A percentile compares a stretch with the other conserved stretches of the same genome.
Evolutionary conservation across 2,888 invertebrate species (phyloP).

Genomic region (Agonopterix arenella): DNA sequence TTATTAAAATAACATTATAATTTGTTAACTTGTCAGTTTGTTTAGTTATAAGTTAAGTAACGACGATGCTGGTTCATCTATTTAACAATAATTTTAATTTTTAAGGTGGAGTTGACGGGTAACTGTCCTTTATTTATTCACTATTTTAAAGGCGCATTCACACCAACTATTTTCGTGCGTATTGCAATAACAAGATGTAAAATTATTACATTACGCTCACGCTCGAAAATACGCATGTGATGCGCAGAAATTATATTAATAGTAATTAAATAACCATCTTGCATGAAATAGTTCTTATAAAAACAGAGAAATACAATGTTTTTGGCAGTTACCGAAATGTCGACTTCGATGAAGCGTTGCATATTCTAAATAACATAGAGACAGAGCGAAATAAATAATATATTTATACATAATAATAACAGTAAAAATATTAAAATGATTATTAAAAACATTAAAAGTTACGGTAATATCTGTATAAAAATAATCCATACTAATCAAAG

Average conservation of each 20-base stretch:
- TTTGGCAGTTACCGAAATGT: constrained; percentile 12
- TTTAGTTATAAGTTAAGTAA: not conserved
- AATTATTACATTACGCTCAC: no score
- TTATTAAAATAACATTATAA: no score
- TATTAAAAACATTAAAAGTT: not conserved
- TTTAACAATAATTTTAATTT: constrained; percentile 2
- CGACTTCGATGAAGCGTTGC: constrained; percentile 19
- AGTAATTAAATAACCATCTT: not conserved
- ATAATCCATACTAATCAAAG: not conserved
- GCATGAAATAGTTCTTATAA: no score
- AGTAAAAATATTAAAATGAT: not conserved
- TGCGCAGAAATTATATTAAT: not conserved
- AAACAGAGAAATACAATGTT: not conserved
- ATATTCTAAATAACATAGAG: constrained; percentile 25
- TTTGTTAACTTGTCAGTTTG: no score
- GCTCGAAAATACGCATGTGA: no score
- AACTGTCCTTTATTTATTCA: constrained; percentile 6
- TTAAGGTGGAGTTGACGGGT: constrained; percentile 13
- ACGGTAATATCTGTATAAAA: not conserved
- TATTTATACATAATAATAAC: not conserved
- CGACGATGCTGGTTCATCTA: constrained; percentile 29
- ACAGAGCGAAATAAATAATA: constrained; percentile 8
- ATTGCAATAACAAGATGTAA: no score
- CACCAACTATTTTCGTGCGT: no score
- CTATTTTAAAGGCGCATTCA: not conserved